These are phyloP conservation scores for Diogma glabrata DNA, from an alignment of 2,888 invertebrate genomes.

Conservation along the genomic window DNA sequence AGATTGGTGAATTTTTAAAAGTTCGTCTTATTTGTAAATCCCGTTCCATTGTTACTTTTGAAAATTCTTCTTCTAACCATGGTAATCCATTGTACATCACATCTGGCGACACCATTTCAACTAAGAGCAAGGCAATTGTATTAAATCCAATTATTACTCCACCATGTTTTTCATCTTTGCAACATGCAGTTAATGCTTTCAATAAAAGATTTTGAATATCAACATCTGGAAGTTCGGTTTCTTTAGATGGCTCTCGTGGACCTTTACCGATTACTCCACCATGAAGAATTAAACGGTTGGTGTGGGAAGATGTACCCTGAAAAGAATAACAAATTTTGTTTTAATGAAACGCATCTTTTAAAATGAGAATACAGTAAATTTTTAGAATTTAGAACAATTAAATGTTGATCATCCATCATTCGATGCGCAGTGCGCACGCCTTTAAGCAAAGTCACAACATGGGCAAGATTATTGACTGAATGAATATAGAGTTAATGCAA, in stretches of 20 bases:
- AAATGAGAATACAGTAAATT: too few species aligned
- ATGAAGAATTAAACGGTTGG: slow-evolving; percentile 71
- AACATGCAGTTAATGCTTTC: slow-evolving; percentile 34
- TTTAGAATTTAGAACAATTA: too few species aligned
- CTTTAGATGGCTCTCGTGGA: slow-evolving; percentile 21
- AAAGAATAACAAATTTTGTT: too few species aligned
- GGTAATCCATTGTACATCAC: slow-evolving; percentile 95
- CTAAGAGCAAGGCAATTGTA: slow-evolving; percentile 68
- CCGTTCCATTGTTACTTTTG: slow-evolving; percentile 84
- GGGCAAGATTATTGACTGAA: too few species aligned
- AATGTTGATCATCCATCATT: too few species aligned
- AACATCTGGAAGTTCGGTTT: slow-evolving; percentile 24
- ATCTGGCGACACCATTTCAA: slow-evolving; percentile 86
- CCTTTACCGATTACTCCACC: slow-evolving; percentile 76
- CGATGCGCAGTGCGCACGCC: too few species aligned
- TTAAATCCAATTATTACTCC: slow-evolving; percentile 62
- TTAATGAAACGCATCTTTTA: too few species aligned
- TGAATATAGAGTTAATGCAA: too few species aligned
- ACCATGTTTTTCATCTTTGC: slow-evolving; percentile 36
- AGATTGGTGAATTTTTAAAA: slow-evolving; percentile 64
- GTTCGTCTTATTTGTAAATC: slow-evolving; percentile 78
- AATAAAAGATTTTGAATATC: slow-evolving; percentile 30
- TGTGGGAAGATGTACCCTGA: slow-evolving; percentile 35
- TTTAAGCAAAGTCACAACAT: too few species aligned
- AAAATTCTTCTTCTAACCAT: slow-evolving; percentile 95